Conservation (phyloP, 2,113 vertebrate genomes). For the Hiodon tergisus region DNA sequence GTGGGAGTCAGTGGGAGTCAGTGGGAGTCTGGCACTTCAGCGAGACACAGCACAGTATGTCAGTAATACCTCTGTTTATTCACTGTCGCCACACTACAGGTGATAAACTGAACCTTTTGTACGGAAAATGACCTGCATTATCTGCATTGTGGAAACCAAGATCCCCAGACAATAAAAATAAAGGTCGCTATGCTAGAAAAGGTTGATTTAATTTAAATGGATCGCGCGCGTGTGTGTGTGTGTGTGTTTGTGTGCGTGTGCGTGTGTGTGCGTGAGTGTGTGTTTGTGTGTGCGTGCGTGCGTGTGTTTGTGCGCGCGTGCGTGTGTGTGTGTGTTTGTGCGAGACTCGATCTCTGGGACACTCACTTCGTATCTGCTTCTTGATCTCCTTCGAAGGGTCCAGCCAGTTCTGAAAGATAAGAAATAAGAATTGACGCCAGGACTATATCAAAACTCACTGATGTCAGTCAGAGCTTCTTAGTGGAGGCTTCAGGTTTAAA, state of each 20-base stretch:
- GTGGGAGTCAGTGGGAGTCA: too few species aligned
- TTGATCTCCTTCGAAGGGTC: slow-evolving; percentile 98
- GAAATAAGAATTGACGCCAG: slow-evolving; percentile 40
- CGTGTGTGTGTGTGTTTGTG: neutral
- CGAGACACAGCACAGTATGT: neutral
- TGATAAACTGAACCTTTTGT: too few species aligned
- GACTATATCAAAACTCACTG: slow-evolving; percentile 23
- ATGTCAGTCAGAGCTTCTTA: slow-evolving; percentile 42
- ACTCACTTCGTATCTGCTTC: slow-evolving; percentile 98
- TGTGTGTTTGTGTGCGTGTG: slow-evolving; percentile 11
- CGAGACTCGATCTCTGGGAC: slow-evolving; percentile 8
- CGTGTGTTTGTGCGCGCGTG: neutral
- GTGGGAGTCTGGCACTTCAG: slow-evolving; percentile 5
- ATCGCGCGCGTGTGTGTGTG: neutral
- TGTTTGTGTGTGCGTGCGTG: neutral
- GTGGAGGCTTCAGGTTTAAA: slow-evolving; percentile 30
- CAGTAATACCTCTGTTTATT: neutral
- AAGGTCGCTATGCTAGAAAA: neutral
- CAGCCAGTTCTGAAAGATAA: slow-evolving; percentile 82
- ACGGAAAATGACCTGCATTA: too few species aligned
- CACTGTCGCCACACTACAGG: neutral
- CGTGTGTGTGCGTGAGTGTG: neutral
- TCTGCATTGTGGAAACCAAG: neutral
- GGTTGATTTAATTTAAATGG: neutral
- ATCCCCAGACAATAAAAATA: neutral